A percentile compares a stretch with the other conserved stretches of the same genome.
Evolutionary conservation across 2,888 invertebrate genomes (phyloP).

Genomic region (Tipula vernalis): DNA sequence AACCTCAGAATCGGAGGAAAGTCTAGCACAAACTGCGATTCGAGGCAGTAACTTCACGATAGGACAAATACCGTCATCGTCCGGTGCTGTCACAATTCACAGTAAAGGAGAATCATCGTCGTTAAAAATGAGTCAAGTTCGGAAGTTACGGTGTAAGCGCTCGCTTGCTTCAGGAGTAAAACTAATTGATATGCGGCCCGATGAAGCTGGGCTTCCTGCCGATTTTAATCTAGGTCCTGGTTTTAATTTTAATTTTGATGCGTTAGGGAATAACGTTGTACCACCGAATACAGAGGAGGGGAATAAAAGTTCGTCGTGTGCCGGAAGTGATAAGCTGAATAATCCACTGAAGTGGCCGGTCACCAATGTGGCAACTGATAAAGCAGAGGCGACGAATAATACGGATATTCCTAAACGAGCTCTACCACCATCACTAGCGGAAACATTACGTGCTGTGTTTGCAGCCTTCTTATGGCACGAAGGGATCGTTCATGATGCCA

Average conservation of each 20-base stretch:
- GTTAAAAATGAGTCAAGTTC: constrained; percentile 10
- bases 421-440: constrained; percentile 82
- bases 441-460: constrained; percentile 86
- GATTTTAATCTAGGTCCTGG: neutral
- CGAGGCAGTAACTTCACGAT: constrained; percentile 32
- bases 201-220: neutral
- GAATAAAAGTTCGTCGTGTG: constrained; percentile 10
- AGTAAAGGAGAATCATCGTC: constrained; percentile 6
- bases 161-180: neutral
- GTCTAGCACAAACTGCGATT: constrained; percentile 33
- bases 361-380: neutral
- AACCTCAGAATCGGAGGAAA: constrained; percentile 14
- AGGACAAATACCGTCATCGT: constrained; percentile 33
- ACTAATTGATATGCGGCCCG: neutral
- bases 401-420: constrained; percentile 53
- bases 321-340: constrained; percentile 23
- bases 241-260: neutral
- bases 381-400: neutral
- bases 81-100: neutral
- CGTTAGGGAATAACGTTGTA: neutral
- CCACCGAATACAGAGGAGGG: neutral
- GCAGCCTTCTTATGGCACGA: constrained; percentile 97
- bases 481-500: constrained; percentile 92
- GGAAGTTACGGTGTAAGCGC: neutral
- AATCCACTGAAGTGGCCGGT: neutral